Conservation (phyloP, 2,113 vertebrate species). For the Balaenoptera acutorostrata region DNA sequence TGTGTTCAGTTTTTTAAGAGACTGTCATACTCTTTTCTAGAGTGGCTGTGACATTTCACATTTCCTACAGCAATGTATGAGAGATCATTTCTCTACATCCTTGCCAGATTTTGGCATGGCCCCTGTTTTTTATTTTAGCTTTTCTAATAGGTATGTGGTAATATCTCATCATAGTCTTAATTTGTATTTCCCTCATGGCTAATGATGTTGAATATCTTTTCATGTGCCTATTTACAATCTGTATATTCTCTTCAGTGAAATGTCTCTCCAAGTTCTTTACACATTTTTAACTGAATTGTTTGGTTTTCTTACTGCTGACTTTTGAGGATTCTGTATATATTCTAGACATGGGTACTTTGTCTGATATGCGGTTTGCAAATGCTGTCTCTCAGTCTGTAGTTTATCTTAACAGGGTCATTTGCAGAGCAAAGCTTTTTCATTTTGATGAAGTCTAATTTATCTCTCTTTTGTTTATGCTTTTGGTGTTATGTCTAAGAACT, state of each 20-base stretch:
- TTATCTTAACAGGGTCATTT: neutral
- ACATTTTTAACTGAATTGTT: neutral
- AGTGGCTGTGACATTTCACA: neutral
- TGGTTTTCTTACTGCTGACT: neutral
- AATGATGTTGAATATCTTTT: neutral
- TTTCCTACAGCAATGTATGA: neutral
- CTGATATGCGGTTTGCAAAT: neutral
- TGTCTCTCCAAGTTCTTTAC: neutral
- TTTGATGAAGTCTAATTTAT: neutral
- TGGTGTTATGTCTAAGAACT: neutral
- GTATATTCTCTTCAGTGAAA: neutral
- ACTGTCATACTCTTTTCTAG: neutral
- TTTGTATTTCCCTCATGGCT: neutral
- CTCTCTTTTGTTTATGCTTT: neutral
- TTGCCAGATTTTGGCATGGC: neutral
- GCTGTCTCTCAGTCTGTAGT: neutral
- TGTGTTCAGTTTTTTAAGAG: neutral
- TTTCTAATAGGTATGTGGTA: neutral
- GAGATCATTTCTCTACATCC: neutral
- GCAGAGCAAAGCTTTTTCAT: neutral
- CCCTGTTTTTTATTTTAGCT: neutral
- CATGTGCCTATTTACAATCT: neutral
- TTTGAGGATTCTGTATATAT: neutral
- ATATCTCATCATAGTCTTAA: neutral
- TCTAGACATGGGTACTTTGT: neutral